Evolutionary conservation across 2,113 vertebrate genomes (phyloP).

Genomic region (Petrocephalus microphthalmus): DNA sequence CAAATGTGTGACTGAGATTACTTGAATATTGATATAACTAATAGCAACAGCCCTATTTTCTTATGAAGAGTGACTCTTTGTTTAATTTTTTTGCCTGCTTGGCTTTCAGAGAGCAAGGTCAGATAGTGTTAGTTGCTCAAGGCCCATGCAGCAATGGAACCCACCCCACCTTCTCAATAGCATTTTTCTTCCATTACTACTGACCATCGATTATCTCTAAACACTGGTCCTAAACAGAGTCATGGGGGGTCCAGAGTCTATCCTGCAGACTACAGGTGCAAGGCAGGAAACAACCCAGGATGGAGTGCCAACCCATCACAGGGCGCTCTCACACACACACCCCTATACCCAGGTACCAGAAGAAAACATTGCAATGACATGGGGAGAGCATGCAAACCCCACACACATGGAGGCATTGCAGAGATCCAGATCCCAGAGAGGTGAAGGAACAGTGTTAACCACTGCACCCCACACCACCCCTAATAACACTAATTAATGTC

Average conservation of each 20-base stretch:
- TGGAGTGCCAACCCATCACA: background rate
- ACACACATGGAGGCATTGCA: background rate
- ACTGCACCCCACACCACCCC: background rate
- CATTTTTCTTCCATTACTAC: background rate
- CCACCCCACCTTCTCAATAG: background rate
- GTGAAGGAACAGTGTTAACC: background rate
- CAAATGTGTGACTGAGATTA: background rate
- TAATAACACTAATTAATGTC: background rate
- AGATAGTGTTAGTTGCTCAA: background rate
- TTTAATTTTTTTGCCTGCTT: background rate
- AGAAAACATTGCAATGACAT: background rate
- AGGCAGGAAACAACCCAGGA: background rate
- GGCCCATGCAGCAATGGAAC: background rate
- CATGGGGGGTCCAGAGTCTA: background rate
- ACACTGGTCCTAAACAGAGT: background rate
- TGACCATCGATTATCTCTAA: background rate
- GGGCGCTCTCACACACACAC: background rate
- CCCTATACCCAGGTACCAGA: background rate
- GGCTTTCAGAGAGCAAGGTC: background rate
- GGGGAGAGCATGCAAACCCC: background rate
- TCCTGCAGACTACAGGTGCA: background rate
- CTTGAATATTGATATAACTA: background rate
- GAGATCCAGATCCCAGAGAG: background rate
- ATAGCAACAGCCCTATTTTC: background rate
- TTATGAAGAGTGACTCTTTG: background rate